These are phyloP conservation scores for Hydrozoanthus gracilis DNA, from an alignment of 92 coral and sea anemone genomes.

Conservation along the genomic window DNA sequence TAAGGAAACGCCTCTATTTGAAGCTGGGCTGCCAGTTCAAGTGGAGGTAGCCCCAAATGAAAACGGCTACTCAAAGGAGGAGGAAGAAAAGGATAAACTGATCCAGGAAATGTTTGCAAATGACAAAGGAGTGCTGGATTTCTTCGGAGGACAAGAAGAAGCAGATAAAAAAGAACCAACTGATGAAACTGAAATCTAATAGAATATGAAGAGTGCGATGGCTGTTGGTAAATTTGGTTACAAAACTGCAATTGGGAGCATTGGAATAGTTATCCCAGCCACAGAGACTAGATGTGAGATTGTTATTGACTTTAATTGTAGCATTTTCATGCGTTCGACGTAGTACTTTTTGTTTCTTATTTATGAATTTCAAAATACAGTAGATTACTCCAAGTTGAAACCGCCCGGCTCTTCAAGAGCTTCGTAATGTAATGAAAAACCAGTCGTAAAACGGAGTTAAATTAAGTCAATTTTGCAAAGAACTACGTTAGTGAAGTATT, in stretches of 20 bases:
- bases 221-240: neutral
- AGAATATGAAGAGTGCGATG: neutral
- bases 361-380: slow-evolving; percentile 28
- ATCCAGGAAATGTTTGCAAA: slow-evolving; percentile 89
- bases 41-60: slow-evolving; percentile 31
- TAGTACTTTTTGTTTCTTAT: slow-evolving; percentile 24
- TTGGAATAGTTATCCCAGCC: neutral
- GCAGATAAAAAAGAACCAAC: slow-evolving; percentile 46
- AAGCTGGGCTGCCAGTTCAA: slow-evolving; percentile 24
- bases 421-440: slow-evolving; percentile 10
- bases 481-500: neutral
- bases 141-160: slow-evolving; percentile 68
- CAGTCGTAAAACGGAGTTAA: neutral
- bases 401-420: slow-evolving; percentile 37
- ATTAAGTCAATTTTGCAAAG: neutral
- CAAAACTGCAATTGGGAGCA: neutral
- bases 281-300: neutral
- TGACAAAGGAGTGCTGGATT: slow-evolving; percentile 90
- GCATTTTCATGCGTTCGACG: neutral
- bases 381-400: neutral
- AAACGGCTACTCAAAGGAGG: neutral
- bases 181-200: slow-evolving; percentile 80
- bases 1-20: slow-evolving; percentile 29
- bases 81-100: slow-evolving; percentile 71
- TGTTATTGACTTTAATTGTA: neutral